Evolutionary conservation across 2,888 invertebrate genomes (phyloP).

Genomic region (Lithophane semibrunnea): DNA sequence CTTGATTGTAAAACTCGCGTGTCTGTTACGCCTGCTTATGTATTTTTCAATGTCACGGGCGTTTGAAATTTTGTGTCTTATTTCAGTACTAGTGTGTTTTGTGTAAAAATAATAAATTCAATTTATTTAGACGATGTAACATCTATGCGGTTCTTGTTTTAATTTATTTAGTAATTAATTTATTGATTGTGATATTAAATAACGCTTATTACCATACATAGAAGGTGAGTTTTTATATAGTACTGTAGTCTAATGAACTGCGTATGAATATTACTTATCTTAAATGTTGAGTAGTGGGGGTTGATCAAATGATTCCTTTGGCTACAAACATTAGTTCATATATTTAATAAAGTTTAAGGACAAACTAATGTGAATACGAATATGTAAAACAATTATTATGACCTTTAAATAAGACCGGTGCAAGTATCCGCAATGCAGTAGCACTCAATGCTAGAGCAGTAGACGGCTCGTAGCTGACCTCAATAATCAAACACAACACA

Average conservation of each 20-base stretch:
- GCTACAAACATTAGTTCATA: not conserved
- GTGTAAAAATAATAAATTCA: constrained; percentile 14
- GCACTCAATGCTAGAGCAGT: not conserved
- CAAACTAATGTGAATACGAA: not conserved
- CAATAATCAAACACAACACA: not conserved
- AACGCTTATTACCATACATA: constrained; percentile 37
- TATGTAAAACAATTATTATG: not conserved
- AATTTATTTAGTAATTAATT: constrained; percentile 39
- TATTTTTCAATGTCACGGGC: constrained; percentile 56
- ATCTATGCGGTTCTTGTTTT: constrained; percentile 24
- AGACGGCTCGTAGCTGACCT: not conserved
- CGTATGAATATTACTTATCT: not conserved
- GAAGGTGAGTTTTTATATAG: constrained; percentile 38
- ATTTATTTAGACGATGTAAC: constrained; percentile 47
- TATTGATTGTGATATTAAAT: constrained; percentile 48
- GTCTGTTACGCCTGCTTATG: constrained; percentile 34
- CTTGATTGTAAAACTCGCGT: constrained; percentile 5
- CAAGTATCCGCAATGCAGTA: constrained; percentile 11
- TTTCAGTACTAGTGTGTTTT: constrained; percentile 11
- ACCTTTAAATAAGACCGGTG: too few species aligned
- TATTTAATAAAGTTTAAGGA: not conserved
- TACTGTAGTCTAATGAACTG: not conserved
- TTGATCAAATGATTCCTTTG: not conserved
- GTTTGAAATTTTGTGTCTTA: constrained; percentile 32
- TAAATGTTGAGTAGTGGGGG: not conserved